These are phyloP conservation scores for Virgularia gustaviana DNA, from an alignment of 92 coral and sea anemone species.

Conservation along the genomic window DNA sequence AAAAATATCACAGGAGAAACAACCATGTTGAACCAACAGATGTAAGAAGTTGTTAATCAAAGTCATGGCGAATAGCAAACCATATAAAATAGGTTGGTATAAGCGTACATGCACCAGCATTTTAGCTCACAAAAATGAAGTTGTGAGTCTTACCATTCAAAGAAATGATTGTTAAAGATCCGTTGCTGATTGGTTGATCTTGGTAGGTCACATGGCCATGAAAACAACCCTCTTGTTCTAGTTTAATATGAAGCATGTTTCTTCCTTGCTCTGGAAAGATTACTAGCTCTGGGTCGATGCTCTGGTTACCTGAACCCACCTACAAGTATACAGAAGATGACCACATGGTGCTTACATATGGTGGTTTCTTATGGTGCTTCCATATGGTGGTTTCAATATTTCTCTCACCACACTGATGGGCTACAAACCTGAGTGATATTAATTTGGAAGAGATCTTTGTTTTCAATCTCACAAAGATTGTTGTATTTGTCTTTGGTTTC, in stretches of 20 bases:
- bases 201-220: constrained; percentile 69
- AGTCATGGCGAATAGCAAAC: no score
- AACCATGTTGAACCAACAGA: no score
- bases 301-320: constrained; percentile 64
- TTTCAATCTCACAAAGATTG: constrained; percentile 63
- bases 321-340: constrained; percentile 10
- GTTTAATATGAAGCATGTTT: constrained; percentile 71
- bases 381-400: not conserved
- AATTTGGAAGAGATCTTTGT: constrained; percentile 44
- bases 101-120: not conserved
- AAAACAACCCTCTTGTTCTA: constrained; percentile 85
- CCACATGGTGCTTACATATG: not conserved
- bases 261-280: constrained; percentile 59
- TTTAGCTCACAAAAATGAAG: not conserved
- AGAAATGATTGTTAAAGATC: constrained; percentile 68
- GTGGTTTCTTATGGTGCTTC: not conserved
- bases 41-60: no score
- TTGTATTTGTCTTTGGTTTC: constrained; percentile 90
- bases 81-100: not conserved
- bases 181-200: constrained; percentile 60
- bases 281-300: constrained; percentile 79
- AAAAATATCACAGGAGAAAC: no score
- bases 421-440: constrained; percentile 53
- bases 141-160: constrained; percentile 59
- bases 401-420: constrained; percentile 46